Conservation (phyloP, 2,888 invertebrate genomes). For the Nomada flava region DNA sequence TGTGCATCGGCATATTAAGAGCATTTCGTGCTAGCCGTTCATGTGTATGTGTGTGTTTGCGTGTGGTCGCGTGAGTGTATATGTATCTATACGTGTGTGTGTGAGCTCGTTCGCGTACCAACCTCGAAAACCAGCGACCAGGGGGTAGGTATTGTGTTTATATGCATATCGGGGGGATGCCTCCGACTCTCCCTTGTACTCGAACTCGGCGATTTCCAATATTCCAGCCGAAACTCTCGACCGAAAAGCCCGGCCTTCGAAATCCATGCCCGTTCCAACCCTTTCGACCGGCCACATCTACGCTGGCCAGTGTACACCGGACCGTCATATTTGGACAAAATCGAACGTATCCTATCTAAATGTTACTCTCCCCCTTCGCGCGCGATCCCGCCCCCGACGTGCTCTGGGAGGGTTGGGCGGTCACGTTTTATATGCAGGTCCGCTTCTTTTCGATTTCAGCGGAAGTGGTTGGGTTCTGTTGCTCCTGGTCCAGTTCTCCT, state of each 20-base stretch:
- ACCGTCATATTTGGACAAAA: constrained; percentile 83
- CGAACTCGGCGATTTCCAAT: constrained; percentile 83
- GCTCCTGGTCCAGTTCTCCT: not conserved
- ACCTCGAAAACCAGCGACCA: constrained; percentile 55
- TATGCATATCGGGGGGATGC: constrained; percentile 81
- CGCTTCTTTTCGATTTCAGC: constrained; percentile 19
- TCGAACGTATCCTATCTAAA: constrained; percentile 79
- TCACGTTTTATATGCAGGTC: constrained; percentile 36
- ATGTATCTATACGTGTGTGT: not conserved
- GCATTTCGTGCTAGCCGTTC: constrained; percentile 6
- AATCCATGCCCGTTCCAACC: constrained; percentile 54
- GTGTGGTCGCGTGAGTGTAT: not conserved
- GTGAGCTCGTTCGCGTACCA: constrained; percentile 49
- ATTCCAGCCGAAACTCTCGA: constrained; percentile 81
- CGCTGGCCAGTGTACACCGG: constrained; percentile 67
- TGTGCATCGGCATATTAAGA: constrained; percentile 62
- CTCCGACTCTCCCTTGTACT: constrained; percentile 77
- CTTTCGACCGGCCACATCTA: constrained; percentile 25
- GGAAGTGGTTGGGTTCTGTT: not conserved
- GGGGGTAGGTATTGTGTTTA: constrained; percentile 82
- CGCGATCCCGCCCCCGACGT: not conserved
- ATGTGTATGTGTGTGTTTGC: not conserved
- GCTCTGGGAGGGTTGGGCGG: constrained; percentile 1
- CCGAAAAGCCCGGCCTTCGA: constrained; percentile 77
- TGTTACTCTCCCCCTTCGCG: constrained; percentile 63